These are phyloP conservation scores for Pseudonaja textilis DNA, from an alignment of 2,113 vertebrate genomes.

Conservation along the genomic window DNA sequence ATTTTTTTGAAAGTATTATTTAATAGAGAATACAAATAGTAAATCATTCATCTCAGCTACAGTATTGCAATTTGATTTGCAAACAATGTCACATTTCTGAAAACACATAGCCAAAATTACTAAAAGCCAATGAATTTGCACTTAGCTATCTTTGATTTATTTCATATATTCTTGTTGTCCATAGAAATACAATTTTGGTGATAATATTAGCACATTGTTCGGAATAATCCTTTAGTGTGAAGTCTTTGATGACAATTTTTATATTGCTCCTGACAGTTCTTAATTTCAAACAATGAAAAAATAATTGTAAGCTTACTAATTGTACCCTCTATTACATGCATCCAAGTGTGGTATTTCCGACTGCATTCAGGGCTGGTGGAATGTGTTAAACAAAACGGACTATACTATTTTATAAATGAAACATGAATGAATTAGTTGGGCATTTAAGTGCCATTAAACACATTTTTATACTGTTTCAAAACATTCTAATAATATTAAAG, in stretches of 20 bases:
- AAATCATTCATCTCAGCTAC: neutral
- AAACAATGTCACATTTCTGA: neutral
- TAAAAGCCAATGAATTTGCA: neutral
- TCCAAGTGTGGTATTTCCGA: conserved; percentile 9
- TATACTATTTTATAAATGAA: conserved; percentile 10
- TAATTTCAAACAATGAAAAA: conserved; percentile 17
- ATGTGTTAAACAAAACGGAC: neutral
- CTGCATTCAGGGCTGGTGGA: conserved; percentile 8
- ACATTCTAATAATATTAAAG: neutral
- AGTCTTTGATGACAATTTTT: neutral
- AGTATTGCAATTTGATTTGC: conserved; percentile 27
- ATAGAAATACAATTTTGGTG: neutral
- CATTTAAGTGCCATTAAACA: conserved; percentile 1
- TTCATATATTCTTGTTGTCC: neutral
- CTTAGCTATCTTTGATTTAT: neutral
- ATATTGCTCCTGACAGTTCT: conserved; percentile 9
- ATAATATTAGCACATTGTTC: conserved; percentile 6
- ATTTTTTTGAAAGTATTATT: conserved; percentile 17
- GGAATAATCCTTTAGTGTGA: neutral
- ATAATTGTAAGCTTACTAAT: conserved; percentile 7
- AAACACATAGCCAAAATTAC: neutral
- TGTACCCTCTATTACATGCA: neutral
- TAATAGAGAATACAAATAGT: conserved; percentile 8
- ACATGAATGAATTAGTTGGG: neutral
- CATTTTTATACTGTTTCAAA: neutral